These are phyloP conservation scores for Lamellibrachia luymesi DNA, from an alignment of 1,140 invertebrate species.

Conservation along the genomic window DNA sequence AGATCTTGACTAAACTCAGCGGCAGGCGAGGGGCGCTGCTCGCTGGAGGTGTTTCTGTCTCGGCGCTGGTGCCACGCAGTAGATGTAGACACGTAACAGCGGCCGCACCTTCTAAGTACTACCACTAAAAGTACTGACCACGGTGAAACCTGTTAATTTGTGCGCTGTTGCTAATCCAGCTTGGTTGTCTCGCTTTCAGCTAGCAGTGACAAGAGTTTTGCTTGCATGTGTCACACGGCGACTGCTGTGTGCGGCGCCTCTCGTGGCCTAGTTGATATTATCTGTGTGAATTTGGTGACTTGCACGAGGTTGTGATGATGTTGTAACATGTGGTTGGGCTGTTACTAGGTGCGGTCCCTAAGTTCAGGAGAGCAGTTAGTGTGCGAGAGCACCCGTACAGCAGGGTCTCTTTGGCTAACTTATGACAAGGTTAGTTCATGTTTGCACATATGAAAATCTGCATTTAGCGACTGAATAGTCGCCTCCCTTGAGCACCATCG, in stretches of 20 bases:
- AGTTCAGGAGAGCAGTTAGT: slow-evolving; percentile 15
- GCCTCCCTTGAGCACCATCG: background rate
- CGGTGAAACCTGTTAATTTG: background rate
- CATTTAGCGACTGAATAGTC: background rate
- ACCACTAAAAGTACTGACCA: background rate
- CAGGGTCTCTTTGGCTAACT: slow-evolving; percentile 9
- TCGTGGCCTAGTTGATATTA: background rate
- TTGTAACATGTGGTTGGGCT: slow-evolving; percentile 1
- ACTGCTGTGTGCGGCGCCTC: background rate
- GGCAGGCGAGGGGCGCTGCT: no score
- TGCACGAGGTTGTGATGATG: background rate
- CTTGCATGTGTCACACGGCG: background rate
- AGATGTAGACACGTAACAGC: background rate
- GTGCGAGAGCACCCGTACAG: slow-evolving; percentile 17
- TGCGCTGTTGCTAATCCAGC: background rate
- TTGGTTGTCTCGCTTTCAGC: background rate
- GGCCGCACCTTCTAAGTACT: background rate
- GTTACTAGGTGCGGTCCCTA: slow-evolving; percentile 14
- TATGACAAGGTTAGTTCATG: slow-evolving; percentile 2
- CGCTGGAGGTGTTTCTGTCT: background rate
- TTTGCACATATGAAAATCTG: background rate
- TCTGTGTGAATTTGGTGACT: slow-evolving; percentile 13
- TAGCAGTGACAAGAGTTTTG: background rate
- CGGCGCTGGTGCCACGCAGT: background rate
- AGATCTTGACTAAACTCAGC: background rate